phyloP scores from a whole-genome alignment of 2,888 invertebrate genomes.

The Noctua janthina region DNA sequence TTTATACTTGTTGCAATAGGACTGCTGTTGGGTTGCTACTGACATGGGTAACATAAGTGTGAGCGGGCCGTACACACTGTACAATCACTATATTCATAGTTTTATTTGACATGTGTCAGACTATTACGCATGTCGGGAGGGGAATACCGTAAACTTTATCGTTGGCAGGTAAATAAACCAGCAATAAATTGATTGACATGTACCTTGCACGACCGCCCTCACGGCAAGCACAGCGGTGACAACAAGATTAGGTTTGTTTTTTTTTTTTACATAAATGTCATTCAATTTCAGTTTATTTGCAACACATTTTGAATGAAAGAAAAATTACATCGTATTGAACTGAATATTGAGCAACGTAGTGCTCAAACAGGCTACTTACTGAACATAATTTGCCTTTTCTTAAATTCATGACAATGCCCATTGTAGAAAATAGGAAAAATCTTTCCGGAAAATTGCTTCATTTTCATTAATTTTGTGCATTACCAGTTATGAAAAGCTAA shows the following conservation, averaged over 20 bases:
- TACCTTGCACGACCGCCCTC: slow-evolving; percentile 58
- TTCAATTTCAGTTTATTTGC: slow-evolving; percentile 26
- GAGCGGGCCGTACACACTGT: background rate
- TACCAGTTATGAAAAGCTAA: background rate
- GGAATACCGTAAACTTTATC: slow-evolving; percentile 53
- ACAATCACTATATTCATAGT: slow-evolving; percentile 45
- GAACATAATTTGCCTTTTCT: background rate
- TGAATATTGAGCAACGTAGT: background rate
- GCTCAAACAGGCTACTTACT: background rate
- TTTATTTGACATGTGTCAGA: slow-evolving; percentile 60
- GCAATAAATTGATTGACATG: slow-evolving; percentile 74
- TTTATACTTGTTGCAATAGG: background rate
- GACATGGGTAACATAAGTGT: background rate
- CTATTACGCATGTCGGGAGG: slow-evolving; percentile 35
- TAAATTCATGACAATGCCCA: background rate
- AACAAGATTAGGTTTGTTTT: slow-evolving; percentile 34
- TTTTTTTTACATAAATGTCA: slow-evolving; percentile 49
- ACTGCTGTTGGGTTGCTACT: background rate
- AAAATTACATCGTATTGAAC: background rate
- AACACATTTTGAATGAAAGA: slow-evolving; percentile 10
- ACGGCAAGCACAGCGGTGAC: slow-evolving; percentile 66
- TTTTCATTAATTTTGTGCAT: background rate
- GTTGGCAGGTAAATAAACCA: slow-evolving; percentile 53
- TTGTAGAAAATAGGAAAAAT: background rate
- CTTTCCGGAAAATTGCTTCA: background rate